phyloP scores from a whole-genome alignment of 2,113 vertebrate genomes.

The Ramphastos sulfuratus region DNA sequence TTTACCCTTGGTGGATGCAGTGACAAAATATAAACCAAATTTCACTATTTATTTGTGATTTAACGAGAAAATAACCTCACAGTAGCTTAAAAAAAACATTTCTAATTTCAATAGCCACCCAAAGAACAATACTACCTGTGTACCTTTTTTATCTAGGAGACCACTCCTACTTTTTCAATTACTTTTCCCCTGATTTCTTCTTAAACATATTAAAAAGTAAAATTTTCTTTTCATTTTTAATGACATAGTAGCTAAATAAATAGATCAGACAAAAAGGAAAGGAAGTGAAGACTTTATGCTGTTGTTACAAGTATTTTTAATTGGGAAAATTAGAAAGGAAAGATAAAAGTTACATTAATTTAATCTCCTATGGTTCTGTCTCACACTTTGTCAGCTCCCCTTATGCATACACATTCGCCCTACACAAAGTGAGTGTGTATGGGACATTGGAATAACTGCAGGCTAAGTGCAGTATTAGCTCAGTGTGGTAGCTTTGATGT shows the following conservation, averaged over 20 bases:
- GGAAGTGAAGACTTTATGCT: background rate
- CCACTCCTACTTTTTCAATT: background rate
- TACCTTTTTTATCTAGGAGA: background rate
- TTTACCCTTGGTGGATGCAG: background rate
- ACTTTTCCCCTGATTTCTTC: background rate
- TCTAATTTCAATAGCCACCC: background rate
- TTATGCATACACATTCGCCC: background rate
- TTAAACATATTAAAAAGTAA: rapidly evolving
- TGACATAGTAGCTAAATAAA: background rate
- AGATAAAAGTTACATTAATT: constrained; percentile 58
- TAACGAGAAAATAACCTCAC: background rate
- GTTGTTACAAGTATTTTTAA: constrained; percentile 20
- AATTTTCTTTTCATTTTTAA: background rate
- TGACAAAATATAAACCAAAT: background rate
- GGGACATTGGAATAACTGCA: constrained; percentile 52
- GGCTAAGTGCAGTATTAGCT: constrained; percentile 67
- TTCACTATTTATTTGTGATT: background rate
- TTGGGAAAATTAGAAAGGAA: background rate
- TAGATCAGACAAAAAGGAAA: background rate
- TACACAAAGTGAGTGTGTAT: constrained; percentile 25
- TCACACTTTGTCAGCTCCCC: constrained; percentile 46
- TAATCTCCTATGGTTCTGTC: constrained; percentile 59
- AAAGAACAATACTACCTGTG: background rate
- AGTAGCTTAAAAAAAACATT: background rate
- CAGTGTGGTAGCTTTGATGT: constrained; percentile 68